Conservation (phyloP, 2,888 invertebrate species). For the Epistrophe grossulariae region DNA sequence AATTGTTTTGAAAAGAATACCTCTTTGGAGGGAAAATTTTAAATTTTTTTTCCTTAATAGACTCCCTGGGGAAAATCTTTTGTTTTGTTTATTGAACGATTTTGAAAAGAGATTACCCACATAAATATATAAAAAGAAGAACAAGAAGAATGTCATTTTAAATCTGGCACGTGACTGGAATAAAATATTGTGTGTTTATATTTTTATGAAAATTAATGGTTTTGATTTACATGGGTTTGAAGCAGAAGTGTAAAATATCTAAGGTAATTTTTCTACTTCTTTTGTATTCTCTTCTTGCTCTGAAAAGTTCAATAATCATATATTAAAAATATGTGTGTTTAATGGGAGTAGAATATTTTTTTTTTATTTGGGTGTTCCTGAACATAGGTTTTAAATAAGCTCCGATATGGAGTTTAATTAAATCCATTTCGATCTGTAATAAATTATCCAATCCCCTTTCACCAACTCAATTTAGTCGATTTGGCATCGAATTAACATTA, state of each 20-base stretch:
- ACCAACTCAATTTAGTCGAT: too few species aligned
- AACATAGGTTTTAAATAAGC: too few species aligned
- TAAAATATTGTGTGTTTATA: conserved; percentile 22
- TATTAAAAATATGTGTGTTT: too few species aligned
- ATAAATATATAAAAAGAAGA: conserved; percentile 1
- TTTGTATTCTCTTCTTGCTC: not conserved
- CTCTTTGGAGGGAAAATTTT: not conserved
- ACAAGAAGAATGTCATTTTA: conserved; percentile 21
- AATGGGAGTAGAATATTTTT: too few species aligned
- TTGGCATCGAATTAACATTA: too few species aligned
- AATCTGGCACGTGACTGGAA: conserved; percentile 36
- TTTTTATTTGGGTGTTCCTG: too few species aligned
- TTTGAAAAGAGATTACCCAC: conserved; percentile 21
- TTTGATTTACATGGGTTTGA: conserved; percentile 9
- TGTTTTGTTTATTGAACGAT: conserved; percentile 29
- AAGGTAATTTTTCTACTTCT: not conserved
- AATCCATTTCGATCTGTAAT: too few species aligned
- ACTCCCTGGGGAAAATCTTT: conserved; percentile 1
- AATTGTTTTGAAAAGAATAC: not conserved
- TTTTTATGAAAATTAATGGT: conserved; percentile 16
- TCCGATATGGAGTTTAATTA: too few species aligned
- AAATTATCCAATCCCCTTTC: too few species aligned
- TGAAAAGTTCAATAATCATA: too few species aligned
- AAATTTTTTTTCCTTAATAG: not conserved
- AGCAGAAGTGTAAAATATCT: not conserved